Evolutionary conservation across 2,113 vertebrate genomes (phyloP).

Genomic region (Lanius ludovicianus): DNA sequence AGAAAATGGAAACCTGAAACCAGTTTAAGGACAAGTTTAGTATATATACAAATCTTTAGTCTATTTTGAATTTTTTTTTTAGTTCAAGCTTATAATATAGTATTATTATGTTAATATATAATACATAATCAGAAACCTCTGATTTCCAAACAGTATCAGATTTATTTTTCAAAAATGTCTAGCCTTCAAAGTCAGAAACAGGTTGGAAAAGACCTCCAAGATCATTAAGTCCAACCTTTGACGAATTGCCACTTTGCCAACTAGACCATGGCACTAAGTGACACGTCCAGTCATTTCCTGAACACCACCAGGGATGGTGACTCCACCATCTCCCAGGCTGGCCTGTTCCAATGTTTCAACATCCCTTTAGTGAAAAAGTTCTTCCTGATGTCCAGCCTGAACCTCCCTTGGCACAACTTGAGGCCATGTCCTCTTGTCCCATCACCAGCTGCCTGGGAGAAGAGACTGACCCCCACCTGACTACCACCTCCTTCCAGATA

Average conservation of each 20-base stretch:
- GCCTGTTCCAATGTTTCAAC: not conserved
- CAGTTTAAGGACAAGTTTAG: not conserved
- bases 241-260: not conserved
- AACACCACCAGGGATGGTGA: not conserved
- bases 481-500: not conserved
- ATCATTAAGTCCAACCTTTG: not conserved
- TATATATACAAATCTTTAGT: not conserved
- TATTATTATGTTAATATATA: not conserved
- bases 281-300: fast-evolving
- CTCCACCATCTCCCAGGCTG: not conserved
- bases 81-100: not conserved
- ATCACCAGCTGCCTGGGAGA: not conserved
- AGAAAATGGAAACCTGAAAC: not conserved
- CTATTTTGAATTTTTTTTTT: not conserved
- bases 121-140: not conserved
- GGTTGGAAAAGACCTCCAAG: not conserved
- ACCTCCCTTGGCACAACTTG: not conserved
- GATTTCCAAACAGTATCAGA: not conserved
- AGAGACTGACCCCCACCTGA: not conserved
- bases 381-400: not conserved
- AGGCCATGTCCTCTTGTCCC: not conserved
- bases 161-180: not conserved
- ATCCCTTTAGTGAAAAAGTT: not conserved
- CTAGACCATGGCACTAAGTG: not conserved
- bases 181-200: not conserved